These are phyloP conservation scores for Pimpla rufipes DNA, from an alignment of 2,888 invertebrate species.

Conservation along the genomic window DNA sequence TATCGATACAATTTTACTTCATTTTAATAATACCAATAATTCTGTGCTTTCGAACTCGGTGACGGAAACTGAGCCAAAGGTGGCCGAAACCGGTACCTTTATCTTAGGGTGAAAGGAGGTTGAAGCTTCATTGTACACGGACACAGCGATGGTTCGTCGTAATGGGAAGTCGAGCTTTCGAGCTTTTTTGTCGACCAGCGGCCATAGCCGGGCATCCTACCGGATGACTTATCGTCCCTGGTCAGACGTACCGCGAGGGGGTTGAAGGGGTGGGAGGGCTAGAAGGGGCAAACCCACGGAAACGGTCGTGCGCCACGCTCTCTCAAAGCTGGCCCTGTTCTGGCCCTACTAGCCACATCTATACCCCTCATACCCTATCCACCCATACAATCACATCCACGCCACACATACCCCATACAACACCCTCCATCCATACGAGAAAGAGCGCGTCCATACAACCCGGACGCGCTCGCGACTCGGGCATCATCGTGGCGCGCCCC, in stretches of 20 bases:
- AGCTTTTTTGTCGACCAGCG: slow-evolving; percentile 65
- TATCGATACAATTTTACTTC: too few species aligned
- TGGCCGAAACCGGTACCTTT: too few species aligned
- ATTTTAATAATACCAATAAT: too few species aligned
- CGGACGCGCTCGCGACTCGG: slow-evolving; percentile 46
- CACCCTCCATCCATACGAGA: slow-evolving; percentile 39
- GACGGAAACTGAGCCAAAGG: too few species aligned
- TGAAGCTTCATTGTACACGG: not conserved
- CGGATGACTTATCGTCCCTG: slow-evolving; percentile 64
- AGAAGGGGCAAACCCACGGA: slow-evolving; percentile 73
- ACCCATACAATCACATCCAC: not conserved
- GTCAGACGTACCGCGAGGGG: slow-evolving; percentile 49
- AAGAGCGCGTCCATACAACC: slow-evolving; percentile 43
- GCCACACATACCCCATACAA: not conserved
- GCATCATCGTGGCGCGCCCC: slow-evolving; percentile 70
- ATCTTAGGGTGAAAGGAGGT: too few species aligned
- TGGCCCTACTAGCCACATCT: slow-evolving; percentile 47
- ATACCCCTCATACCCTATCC: not conserved
- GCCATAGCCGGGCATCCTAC: slow-evolving; percentile 54
- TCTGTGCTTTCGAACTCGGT: too few species aligned
- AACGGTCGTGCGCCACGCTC: slow-evolving; percentile 76
- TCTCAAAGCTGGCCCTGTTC: slow-evolving; percentile 48
- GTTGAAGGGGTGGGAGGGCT: slow-evolving; percentile 51
- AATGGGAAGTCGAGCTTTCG: slow-evolving; percentile 69
- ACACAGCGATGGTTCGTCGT: slow-evolving; percentile 57